These are phyloP conservation scores for Acrossocheilus fasciatus DNA, from an alignment of 2,797 vertebrate species.

Conservation along the genomic window DNA sequence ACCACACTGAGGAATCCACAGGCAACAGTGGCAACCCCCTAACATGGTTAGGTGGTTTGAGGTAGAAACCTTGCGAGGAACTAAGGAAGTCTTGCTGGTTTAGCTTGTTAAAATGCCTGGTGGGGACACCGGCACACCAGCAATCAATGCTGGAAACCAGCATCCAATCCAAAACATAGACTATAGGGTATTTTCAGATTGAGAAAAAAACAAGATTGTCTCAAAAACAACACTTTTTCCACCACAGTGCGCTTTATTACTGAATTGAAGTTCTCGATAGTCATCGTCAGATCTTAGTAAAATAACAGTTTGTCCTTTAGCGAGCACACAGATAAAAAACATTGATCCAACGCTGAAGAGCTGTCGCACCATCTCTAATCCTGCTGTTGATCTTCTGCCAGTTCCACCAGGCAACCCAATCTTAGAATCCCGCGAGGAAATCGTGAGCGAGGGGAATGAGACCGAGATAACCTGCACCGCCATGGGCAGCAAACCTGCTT, in stretches of 20 bases:
- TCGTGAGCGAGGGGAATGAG: constrained; percentile 93
- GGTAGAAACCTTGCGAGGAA: constrained; percentile 9
- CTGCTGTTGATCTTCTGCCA: constrained; percentile 70
- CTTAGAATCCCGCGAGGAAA: constrained; percentile 92
- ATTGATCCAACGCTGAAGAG: constrained; percentile 51
- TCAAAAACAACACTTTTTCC: neutral
- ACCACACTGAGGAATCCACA: neutral
- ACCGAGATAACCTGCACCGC: constrained; percentile 96
- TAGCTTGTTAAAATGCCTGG: constrained; percentile 42
- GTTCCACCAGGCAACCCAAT: constrained; percentile 93
- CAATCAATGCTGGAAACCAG: constrained; percentile 17
- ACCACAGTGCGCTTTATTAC: neutral
- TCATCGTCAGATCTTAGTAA: constrained; percentile 46
- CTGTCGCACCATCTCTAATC: constrained; percentile 57
- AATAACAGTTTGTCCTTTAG: constrained; percentile 55
- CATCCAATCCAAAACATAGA: constrained; percentile 8
- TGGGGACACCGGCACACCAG: constrained; percentile 23
- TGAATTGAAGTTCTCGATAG: neutral
- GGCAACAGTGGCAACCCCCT: constrained; percentile 13
- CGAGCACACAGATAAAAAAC: constrained; percentile 42
- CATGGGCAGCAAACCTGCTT: constrained; percentile 95
- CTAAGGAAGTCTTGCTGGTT: constrained; percentile 35
- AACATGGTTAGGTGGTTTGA: constrained; percentile 20
- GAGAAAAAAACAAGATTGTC: neutral
- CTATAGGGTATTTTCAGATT: constrained; percentile 15